These are phyloP conservation scores for Tauraco erythrolophus DNA, from an alignment of 2,113 vertebrate genomes.

Conservation along the genomic window DNA sequence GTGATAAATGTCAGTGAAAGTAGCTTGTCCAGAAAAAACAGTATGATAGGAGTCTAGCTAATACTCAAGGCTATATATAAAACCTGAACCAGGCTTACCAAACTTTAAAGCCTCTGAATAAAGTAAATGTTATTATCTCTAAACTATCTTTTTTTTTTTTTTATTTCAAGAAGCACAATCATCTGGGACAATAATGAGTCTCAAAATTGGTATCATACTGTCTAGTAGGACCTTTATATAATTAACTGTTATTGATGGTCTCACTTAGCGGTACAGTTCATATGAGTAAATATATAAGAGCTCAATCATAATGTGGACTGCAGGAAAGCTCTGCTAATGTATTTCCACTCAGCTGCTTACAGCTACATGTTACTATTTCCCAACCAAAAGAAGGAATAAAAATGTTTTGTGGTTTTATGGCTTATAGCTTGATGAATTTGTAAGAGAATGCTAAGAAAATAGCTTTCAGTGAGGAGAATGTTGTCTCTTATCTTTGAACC, in stretches of 20 bases:
- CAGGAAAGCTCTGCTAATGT: constrained; percentile 2
- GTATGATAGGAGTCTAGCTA: background rate
- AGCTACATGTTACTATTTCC: background rate
- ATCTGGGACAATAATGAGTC: background rate
- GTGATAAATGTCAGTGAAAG: background rate
- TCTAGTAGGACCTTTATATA: background rate
- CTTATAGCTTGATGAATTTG: background rate
- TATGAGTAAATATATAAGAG: background rate
- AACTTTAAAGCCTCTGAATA: background rate
- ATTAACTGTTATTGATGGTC: background rate
- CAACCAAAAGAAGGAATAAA: background rate
- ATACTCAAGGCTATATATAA: background rate
- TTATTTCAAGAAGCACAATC: background rate
- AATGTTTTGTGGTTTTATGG: background rate
- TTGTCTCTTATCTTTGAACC: background rate
- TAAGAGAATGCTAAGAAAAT: background rate
- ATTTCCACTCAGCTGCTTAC: background rate
- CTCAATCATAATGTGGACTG: background rate
- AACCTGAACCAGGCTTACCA: background rate
- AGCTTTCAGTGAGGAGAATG: background rate
- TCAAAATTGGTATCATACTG: background rate
- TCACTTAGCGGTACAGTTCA: background rate
- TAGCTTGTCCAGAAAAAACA: background rate
- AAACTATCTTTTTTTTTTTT: background rate
- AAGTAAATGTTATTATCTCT: background rate